Conservation (phyloP, 92 coral and sea anemone genomes). For the Actinostola sp. region DNA sequence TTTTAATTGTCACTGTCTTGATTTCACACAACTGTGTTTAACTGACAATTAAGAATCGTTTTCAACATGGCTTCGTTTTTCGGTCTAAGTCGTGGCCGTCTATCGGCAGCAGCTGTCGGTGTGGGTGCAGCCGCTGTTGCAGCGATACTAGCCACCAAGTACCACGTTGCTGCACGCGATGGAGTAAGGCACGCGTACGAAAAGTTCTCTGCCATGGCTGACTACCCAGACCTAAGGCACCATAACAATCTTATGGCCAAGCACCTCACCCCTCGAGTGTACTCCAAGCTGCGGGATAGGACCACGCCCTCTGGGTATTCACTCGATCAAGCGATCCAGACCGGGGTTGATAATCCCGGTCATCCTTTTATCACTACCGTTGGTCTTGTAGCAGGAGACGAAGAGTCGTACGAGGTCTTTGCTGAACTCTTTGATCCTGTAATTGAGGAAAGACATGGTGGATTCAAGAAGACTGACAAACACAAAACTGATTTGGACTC, state of each 20-base stretch:
- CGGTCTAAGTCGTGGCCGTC: conserved; percentile 12
- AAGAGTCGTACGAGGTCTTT: conserved; percentile 77
- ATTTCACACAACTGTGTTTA: neutral
- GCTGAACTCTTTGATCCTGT: conserved; percentile 93
- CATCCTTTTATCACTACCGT: conserved; percentile 93
- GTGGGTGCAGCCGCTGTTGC: conserved; percentile 50
- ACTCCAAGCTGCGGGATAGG: conserved; percentile 80
- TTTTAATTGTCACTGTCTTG: neutral
- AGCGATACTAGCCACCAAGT: conserved; percentile 18
- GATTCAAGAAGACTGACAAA: conserved; percentile 77
- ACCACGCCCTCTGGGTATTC: conserved; percentile 78
- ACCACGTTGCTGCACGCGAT: conserved; percentile 16
- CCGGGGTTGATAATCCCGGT: conserved; percentile 96
- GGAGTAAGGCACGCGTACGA: conserved; percentile 27
- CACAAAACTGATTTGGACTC: conserved; percentile 86
- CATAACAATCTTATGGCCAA: conserved; percentile 97
- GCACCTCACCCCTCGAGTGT: conserved; percentile 84
- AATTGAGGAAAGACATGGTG: conserved; percentile 91
- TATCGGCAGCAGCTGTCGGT: conserved; percentile 20
- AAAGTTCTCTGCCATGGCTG: conserved; percentile 59
- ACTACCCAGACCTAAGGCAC: conserved; percentile 87
- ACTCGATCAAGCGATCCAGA: conserved; percentile 86
- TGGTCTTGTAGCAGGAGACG: conserved; percentile 95
- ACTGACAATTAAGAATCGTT: neutral
- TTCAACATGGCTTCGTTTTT: conserved; percentile 22